Evolutionary conservation across 2,113 vertebrate species (phyloP).

Genomic region (Peromyscus maniculatus): DNA sequence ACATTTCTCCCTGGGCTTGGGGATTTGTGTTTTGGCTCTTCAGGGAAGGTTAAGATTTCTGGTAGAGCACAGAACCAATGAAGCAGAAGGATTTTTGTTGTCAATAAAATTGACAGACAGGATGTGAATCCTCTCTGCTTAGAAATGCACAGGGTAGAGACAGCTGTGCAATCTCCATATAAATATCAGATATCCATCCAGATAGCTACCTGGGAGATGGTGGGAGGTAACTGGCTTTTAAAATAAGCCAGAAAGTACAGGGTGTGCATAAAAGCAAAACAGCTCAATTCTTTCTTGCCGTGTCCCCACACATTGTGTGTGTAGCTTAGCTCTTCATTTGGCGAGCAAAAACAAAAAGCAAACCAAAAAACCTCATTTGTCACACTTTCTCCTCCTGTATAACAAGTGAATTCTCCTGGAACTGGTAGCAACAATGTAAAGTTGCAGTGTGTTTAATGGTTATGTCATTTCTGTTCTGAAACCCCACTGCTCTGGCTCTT

Average conservation of each 20-base stretch:
- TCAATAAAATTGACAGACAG: background rate
- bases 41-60: background rate
- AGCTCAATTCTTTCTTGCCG: background rate
- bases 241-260: background rate
- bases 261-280: background rate
- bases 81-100: background rate
- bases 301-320: background rate
- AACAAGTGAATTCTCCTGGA: background rate
- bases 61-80: background rate
- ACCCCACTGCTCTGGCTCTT: too few species aligned
- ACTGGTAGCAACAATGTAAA: background rate
- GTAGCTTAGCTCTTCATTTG: background rate
- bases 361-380: background rate
- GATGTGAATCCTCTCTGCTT: background rate
- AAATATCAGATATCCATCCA: background rate
- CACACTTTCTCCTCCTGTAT: background rate
- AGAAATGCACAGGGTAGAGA: background rate
- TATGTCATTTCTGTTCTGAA: background rate
- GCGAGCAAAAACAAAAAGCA: background rate
- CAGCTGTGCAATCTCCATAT: background rate
- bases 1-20: background rate
- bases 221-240: background rate
- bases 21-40: background rate
- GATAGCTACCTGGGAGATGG: background rate
- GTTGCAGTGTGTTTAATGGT: too few species aligned